A percentile compares a stretch with the other conserved stretches of the same genome.
phyloP scores from a whole-genome alignment of 2,113 vertebrate genomes.

The Podarcis raffonei region DNA sequence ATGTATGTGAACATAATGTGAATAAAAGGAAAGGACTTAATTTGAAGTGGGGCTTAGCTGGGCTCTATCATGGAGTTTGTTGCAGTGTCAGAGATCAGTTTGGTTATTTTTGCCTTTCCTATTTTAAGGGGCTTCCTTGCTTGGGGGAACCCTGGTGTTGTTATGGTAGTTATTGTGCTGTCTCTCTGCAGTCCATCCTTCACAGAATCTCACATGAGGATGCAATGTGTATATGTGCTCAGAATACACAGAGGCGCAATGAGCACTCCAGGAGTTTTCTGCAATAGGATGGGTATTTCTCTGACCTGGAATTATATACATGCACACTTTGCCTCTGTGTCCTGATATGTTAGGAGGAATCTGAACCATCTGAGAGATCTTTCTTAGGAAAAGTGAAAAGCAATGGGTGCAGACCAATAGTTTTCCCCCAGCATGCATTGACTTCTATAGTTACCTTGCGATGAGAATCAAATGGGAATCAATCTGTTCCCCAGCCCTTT shows the following conservation, averaged over 20 bases:
- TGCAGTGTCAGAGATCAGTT: constrained; percentile 10
- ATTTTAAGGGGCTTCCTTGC: constrained; percentile 19
- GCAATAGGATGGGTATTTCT: neutral
- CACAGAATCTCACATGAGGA: neutral
- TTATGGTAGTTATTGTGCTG: neutral
- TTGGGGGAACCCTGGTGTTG: neutral
- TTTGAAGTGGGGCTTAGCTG: neutral
- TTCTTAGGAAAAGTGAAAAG: neutral
- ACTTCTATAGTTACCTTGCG: neutral
- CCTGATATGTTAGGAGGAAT: neutral
- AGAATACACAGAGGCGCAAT: neutral
- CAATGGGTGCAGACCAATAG: neutral
- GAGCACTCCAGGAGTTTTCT: neutral
- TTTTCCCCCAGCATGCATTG: neutral
- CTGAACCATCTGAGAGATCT: neutral
- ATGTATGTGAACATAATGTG: neutral
- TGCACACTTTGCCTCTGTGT: neutral
- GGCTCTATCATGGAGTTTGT: neutral
- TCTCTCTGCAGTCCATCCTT: neutral
- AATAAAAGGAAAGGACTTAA: constrained; percentile 1
- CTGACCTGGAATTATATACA: neutral
- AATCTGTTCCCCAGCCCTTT: neutral
- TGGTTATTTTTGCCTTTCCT: constrained; percentile 30
- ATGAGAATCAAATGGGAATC: neutral
- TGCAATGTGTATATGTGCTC: neutral